Percentiles rank a stretch among this genome's conserved stretches.
These are phyloP conservation scores for Perca schrenkii DNA, from an alignment of 2,113 vertebrate genomes.

Conservation along the genomic window DNA sequence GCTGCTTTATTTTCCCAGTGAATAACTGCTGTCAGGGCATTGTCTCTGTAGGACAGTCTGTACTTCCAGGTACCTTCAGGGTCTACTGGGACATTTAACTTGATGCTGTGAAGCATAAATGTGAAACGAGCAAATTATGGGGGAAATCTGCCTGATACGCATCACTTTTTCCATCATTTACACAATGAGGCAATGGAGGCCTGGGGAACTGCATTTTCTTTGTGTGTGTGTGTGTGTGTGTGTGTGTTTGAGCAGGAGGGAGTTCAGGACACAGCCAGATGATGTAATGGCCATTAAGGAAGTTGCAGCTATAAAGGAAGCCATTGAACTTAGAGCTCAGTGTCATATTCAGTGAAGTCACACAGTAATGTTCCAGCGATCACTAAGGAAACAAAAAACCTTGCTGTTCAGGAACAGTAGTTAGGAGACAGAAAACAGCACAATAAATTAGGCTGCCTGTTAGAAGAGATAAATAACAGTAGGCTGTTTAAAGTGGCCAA, in stretches of 20 bases:
- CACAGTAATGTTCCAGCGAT: conserved; percentile 56
- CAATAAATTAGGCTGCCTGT: not conserved
- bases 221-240: conserved; percentile 45
- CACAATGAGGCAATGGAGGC: conserved; percentile 73
- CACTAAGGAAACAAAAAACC: conserved; percentile 11
- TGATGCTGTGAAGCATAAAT: conserved; percentile 31
- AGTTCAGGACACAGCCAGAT: conserved; percentile 69
- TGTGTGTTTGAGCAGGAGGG: conserved; percentile 5
- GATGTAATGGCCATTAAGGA: conserved; percentile 82
- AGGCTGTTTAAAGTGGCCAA: not conserved
- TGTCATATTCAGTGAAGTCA: conserved; percentile 74
- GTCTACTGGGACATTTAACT: conserved; percentile 36
- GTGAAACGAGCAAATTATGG: conserved; percentile 49
- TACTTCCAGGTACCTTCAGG: conserved; percentile 5
- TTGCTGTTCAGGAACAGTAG: conserved; percentile 11
- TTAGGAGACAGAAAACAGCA: not conserved
- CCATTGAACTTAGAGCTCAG: conserved; percentile 70
- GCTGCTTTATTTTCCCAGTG: not conserved
- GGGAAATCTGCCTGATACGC: conserved; percentile 51
- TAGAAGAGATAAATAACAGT: not conserved
- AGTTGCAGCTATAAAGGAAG: conserved; percentile 78
- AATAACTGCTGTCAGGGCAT: not conserved
- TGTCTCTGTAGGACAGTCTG: conserved; percentile 11
- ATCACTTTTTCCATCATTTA: conserved; percentile 77
- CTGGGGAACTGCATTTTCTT: conserved; percentile 48